Evolutionary conservation across 1,140 invertebrate genomes (phyloP), one percentile per base, ranked within the genome.

Genomic region (Dendroctonus valens): DNA sequence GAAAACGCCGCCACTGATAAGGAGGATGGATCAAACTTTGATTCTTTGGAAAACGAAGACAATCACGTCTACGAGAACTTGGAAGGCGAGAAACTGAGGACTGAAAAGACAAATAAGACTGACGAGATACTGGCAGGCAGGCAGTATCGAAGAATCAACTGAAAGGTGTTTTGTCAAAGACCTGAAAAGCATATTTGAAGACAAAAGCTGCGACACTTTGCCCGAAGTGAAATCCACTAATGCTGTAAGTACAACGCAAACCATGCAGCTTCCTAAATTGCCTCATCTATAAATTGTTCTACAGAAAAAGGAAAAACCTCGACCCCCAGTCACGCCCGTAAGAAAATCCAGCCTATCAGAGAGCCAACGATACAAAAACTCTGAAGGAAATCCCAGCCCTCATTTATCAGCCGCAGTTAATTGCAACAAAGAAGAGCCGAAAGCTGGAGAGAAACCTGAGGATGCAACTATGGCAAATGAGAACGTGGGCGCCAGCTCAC

Each of bases 51-150:
- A 59, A 44, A 59, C 7, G 68, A 74, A 44, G 64, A 58, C 11
- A 11, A 50, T 9, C 73, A 74, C 46, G 63, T 76, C 12, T 75
- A 76, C 53, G 73, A 76, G 59, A 76, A 77, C 58, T 40, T 76
- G 7, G 69, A 76, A 14, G 68, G 57, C 11, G 68, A 71, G 53
- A 54, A 59, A 48, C 51, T 73, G 66, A 62, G 60, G 50, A 55
- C 64, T 37, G 58, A 68, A 48, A 44, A 70, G 15, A 60, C 38
- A 42, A 59, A 60, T 50, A 65, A 54, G 42, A 44, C 42, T 41
- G 50, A 59, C 8, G 44, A 58, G 51, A 3, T 49, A 12, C 49
- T 42, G 59, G 57, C 41, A 11, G 14, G 42, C n/a, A 48, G n/a
- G 48, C 26, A 38, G 26, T 26, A 39, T 26, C n/a, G 41, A 53